Conservation (phyloP, 2,888 invertebrate genomes). For the Gymnoscelis rufifasciata region DNA sequence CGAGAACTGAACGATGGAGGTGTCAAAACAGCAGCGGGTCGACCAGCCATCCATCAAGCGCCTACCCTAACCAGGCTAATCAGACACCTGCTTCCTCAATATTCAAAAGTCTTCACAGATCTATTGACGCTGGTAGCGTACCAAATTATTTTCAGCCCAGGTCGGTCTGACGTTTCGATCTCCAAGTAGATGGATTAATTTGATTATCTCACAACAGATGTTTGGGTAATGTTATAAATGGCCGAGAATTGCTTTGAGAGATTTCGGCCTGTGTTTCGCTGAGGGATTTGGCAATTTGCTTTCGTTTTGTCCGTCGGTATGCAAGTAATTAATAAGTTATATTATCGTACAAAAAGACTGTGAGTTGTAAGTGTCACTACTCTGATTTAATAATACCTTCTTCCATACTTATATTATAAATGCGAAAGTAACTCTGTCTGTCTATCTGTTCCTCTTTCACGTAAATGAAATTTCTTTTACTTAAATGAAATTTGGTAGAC, state of each 20-base stretch:
- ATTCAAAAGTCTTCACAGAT: conserved; percentile 22
- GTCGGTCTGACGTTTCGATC: conserved; percentile 75
- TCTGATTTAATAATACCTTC: no score
- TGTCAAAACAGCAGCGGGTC: conserved; percentile 68
- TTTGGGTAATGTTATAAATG: conserved; percentile 32
- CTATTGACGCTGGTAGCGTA: conserved; percentile 39
- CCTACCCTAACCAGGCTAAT: conserved; percentile 40
- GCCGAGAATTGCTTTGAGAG: conserved; percentile 7
- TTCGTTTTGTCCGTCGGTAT: no score
- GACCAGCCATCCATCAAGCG: conserved; percentile 69
- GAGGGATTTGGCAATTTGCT: background rate
- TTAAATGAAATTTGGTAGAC: no score
- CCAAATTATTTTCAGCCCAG: conserved; percentile 72
- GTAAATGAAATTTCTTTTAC: no score
- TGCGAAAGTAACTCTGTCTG: no score
- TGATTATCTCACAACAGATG: conserved; percentile 74
- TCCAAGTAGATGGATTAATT: conserved; percentile 77
- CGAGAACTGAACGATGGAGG: conserved; percentile 70
- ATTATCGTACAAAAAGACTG: no score
- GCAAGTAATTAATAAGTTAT: no score
- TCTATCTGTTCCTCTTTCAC: no score
- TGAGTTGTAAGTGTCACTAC: no score
- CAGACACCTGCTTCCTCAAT: conserved; percentile 28
- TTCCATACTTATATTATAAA: no score
- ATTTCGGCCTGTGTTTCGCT: background rate